Evolutionary conservation across 2,797 vertebrate genomes (phyloP).

Genomic region (Notoglanidium macrostoma): DNA sequence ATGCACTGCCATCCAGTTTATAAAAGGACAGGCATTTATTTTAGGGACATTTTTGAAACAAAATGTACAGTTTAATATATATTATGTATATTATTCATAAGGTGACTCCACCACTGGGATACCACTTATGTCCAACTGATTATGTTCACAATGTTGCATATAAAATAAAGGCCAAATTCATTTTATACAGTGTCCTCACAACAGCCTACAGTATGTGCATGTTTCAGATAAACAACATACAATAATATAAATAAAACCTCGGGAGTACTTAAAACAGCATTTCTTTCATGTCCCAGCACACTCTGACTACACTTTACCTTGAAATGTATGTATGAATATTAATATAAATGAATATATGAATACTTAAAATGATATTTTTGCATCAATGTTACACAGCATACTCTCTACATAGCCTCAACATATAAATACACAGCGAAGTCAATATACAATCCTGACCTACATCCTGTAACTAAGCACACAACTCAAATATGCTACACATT

Average conservation of each 20-base stretch:
- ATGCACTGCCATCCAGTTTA: constrained; percentile 65
- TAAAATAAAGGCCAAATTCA: background rate
- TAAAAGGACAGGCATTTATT: constrained; percentile 2
- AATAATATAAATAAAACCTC: background rate
- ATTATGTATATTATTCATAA: background rate
- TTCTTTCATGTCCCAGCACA: background rate
- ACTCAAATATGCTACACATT: background rate
- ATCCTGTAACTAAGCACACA: background rate
- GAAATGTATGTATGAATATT: background rate
- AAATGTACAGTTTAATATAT: background rate
- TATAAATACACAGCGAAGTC: background rate
- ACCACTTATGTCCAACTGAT: background rate
- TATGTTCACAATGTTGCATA: background rate
- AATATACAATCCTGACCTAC: background rate
- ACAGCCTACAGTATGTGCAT: background rate
- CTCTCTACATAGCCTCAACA: background rate
- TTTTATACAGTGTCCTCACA: background rate
- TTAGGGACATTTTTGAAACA: background rate
- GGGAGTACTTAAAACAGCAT: background rate
- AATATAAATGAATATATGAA: background rate
- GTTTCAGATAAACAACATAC: background rate
- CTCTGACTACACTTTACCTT: background rate
- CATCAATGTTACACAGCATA: background rate
- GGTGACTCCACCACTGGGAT: background rate
- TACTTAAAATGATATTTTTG: background rate